Conservation (phyloP, 2,888 invertebrate genomes). For the Abrostola tripartita region DNA sequence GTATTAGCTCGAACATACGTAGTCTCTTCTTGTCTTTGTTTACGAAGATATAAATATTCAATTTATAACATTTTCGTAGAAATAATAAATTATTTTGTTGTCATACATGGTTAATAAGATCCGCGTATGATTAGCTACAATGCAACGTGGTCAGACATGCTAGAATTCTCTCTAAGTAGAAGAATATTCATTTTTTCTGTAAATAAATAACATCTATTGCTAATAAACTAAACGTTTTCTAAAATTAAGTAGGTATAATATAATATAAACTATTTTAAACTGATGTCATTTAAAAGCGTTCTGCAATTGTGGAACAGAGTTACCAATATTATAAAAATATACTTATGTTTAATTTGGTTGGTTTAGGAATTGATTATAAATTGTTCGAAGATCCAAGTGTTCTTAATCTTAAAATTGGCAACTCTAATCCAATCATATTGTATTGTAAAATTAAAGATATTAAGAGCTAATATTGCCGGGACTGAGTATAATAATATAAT, state of each 20-base stretch:
- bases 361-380: too few relatives aligned
- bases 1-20: slow-evolving; percentile 32
- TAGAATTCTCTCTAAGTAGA: not conserved
- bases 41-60: slow-evolving; percentile 10
- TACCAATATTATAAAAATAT: slow-evolving; percentile 22
- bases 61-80: not conserved
- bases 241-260: too few relatives aligned
- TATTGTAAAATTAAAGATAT: slow-evolving; percentile 12
- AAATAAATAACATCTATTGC: too few relatives aligned
- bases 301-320: slow-evolving; percentile 35
- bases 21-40: slow-evolving; percentile 17
- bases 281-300: too few relatives aligned
- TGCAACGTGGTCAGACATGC: not conserved
- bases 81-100: not conserved
- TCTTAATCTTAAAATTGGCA: slow-evolving; percentile 14
- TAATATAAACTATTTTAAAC: too few relatives aligned
- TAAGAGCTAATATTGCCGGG: slow-evolving; percentile 38
- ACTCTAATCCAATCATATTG: slow-evolving; percentile 22
- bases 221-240: too few relatives aligned
- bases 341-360: not conserved
- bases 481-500: not conserved
- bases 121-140: not conserved
- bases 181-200: too few relatives aligned
- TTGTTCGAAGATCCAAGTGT: not conserved
- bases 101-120: not conserved